Evolutionary conservation across 2,113 vertebrate species (phyloP).

Genomic region (Oenanthe melanoleuca): DNA sequence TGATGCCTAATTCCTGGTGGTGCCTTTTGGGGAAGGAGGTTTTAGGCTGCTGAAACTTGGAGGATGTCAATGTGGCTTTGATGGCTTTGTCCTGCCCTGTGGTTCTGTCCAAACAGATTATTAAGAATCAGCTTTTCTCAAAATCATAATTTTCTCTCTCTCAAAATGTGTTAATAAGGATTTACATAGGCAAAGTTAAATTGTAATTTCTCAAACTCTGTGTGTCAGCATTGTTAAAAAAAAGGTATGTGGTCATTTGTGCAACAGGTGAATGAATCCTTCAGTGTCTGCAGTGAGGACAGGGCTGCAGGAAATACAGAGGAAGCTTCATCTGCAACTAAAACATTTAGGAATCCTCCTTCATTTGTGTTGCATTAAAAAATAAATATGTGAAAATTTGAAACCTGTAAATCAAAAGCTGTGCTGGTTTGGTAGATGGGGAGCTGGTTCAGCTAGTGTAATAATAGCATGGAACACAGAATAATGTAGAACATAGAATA

Average conservation of each 20-base stretch:
- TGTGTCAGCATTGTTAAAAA: background rate
- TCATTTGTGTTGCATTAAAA: background rate
- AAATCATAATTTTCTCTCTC: background rate
- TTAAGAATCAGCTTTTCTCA: background rate
- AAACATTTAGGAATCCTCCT: background rate
- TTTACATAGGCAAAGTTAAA: background rate
- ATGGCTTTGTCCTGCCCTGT: background rate
- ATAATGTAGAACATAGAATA: too few relatives aligned
- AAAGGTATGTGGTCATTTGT: fast-evolving
- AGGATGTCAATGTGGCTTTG: background rate
- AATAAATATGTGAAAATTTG: background rate
- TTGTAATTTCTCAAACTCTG: background rate
- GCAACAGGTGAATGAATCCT: background rate
- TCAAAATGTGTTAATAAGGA: background rate
- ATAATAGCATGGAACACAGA: background rate
- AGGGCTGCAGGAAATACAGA: background rate
- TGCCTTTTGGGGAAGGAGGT: background rate
- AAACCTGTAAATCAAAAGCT: background rate
- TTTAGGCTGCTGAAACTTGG: background rate
- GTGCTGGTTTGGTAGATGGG: background rate
- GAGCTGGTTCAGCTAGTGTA: background rate
- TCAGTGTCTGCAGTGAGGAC: background rate
- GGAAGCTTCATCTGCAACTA: background rate
- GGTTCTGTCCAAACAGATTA: background rate
- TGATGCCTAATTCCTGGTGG: background rate